A percentile compares a stretch with the other conserved stretches of the same genome.
phyloP scores from a whole-genome alignment of 2,797 vertebrate genomes.

The Peromyscus attwateri region DNA sequence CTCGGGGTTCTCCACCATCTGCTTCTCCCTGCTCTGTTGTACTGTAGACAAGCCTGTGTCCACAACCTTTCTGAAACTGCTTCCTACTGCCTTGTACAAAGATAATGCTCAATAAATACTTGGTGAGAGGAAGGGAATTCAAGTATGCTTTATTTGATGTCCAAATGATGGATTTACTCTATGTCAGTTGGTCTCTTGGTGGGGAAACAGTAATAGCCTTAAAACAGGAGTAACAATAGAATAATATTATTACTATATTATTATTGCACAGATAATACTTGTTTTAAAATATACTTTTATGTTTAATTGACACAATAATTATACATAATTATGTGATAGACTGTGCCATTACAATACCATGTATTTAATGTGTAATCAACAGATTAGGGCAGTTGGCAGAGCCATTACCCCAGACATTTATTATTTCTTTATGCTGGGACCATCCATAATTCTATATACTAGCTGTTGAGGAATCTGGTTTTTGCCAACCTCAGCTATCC shows the following conservation, averaged over 20 bases:
- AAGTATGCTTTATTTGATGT: background rate
- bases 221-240: background rate
- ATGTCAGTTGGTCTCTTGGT: background rate
- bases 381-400: background rate
- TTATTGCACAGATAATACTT: background rate
- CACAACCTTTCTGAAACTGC: background rate
- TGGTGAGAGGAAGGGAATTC: background rate
- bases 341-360: background rate
- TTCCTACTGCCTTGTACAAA: constrained; percentile 4
- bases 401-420: background rate
- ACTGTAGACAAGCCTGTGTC: background rate
- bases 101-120: background rate
- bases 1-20: background rate
- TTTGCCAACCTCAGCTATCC: background rate
- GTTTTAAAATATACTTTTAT: background rate
- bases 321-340: background rate
- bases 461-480: background rate
- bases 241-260: background rate
- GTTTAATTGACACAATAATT: background rate
- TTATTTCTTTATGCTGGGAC: background rate
- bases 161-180: background rate
- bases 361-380: background rate
- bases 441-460: background rate
- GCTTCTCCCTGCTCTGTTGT: background rate
- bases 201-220: background rate